Evolutionary conservation across 1,140 invertebrate species (phyloP).

Genomic region (Zaprionus inermis): DNA sequence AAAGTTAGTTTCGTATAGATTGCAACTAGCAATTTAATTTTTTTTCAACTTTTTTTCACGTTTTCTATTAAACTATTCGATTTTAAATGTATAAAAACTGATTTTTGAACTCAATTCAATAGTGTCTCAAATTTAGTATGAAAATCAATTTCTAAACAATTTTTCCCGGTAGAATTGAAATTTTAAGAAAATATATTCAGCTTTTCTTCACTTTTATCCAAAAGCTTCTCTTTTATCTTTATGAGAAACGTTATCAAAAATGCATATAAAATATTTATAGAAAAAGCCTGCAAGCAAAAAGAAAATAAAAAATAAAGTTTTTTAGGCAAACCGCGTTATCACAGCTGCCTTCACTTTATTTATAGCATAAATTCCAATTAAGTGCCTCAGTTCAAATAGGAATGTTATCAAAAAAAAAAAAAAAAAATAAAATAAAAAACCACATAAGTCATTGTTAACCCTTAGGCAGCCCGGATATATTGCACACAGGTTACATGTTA

Average conservation of each 20-base stretch:
- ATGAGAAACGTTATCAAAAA: not conserved
- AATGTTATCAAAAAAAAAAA: conserved; percentile 21
- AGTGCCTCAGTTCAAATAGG: conserved; percentile 25
- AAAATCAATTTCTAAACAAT: no score
- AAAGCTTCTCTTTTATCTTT: not conserved
- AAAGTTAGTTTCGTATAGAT: not conserved
- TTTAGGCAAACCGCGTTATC: not conserved
- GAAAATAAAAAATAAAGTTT: not conserved
- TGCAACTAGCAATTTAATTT: not conserved
- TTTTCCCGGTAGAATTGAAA: no score
- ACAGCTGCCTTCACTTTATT: conserved; percentile 16
- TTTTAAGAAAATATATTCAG: no score
- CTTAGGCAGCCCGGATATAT: conserved; percentile 24
- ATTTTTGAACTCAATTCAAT: no score
- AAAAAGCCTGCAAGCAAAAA: not conserved
- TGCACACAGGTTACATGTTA: conserved; percentile 57
- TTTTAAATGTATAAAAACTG: no score
- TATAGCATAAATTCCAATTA: conserved; percentile 69
- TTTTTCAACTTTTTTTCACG: no score
- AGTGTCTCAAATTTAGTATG: no score
- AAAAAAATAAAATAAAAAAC: conserved; percentile 12
- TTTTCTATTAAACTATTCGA: no score
- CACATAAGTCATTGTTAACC: conserved; percentile 60
- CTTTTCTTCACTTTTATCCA: no score
- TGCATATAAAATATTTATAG: not conserved